A percentile compares a stretch with the other conserved stretches of the same genome.
Conservation (phyloP, 2,888 invertebrate genomes). For the Caenorhabditis panamensis region DNA sequence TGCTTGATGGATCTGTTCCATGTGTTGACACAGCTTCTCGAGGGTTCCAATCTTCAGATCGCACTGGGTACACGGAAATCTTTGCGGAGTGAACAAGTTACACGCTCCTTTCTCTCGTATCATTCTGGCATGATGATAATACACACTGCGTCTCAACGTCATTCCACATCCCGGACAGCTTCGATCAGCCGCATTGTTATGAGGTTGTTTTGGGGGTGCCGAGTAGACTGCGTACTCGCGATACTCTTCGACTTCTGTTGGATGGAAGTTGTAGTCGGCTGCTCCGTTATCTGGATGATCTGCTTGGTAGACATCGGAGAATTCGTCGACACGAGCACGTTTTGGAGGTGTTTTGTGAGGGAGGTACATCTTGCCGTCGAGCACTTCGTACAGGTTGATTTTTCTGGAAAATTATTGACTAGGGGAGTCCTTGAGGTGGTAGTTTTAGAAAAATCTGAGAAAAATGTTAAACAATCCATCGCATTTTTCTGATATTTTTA, state of each 20-base stretch:
- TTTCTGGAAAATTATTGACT: slow-evolving; percentile 15
- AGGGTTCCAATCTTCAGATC: slow-evolving; percentile 68
- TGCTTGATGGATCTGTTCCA: slow-evolving; percentile 67
- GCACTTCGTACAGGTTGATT: slow-evolving; percentile 33
- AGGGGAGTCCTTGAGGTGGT: not conserved
- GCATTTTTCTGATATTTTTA: not conserved
- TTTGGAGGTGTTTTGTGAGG: slow-evolving; percentile 20
- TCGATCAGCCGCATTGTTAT: slow-evolving; percentile 16
- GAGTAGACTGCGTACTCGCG: slow-evolving; percentile 14
- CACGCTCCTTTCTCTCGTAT: slow-evolving; percentile 71
- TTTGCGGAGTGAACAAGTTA: slow-evolving; percentile 69
- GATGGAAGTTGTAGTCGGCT: slow-evolving; percentile 7
- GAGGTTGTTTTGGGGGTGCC: too few species aligned
- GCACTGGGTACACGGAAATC: slow-evolving; percentile 72
- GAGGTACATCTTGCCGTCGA: slow-evolving; percentile 34
- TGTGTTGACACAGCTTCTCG: slow-evolving; percentile 70
- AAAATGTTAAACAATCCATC: not conserved
- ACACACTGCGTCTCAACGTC: slow-evolving; percentile 61
- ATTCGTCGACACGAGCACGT: slow-evolving; percentile 19
- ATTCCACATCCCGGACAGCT: slow-evolving; percentile 66
- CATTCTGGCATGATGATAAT: slow-evolving; percentile 68
- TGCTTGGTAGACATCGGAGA: slow-evolving; percentile 6
- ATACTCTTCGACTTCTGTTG: slow-evolving; percentile 19
- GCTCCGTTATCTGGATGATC: not conserved
- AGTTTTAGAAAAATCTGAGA: too few species aligned